These are phyloP conservation scores for Graptemys geographica DNA, from an alignment of 2,797 vertebrate genomes.

Conservation along the genomic window DNA sequence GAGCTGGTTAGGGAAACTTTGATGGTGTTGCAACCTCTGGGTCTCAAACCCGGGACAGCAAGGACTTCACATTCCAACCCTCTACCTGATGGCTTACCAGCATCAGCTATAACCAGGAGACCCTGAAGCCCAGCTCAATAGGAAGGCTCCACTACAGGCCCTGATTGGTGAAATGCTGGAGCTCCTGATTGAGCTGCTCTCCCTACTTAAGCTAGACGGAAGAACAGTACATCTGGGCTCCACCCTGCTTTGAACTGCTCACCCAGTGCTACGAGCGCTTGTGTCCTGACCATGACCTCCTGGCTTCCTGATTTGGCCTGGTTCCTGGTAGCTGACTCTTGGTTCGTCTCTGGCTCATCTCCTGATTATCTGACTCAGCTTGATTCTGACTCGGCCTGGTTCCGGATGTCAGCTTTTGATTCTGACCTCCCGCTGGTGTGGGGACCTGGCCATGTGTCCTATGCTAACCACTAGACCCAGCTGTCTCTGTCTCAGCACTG, in stretches of 20 bases:
- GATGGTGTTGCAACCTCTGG: neutral
- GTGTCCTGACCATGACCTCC: neutral
- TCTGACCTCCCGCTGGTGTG: neutral
- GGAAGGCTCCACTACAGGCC: neutral
- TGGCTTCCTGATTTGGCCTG: neutral
- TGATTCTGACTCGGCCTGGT: neutral
- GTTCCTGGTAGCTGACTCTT: neutral
- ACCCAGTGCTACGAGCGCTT: neutral
- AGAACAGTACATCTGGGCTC: neutral
- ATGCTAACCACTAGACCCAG: neutral
- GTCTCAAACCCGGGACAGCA: neutral
- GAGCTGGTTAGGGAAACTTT: too few species aligned
- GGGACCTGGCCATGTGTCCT: too few species aligned
- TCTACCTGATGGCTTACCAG: neutral
- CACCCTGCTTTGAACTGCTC: neutral
- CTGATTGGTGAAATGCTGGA: neutral
- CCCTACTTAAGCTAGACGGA: neutral
- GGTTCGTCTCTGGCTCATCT: too few species aligned
- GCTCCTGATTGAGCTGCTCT: neutral
- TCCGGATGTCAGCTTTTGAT: neutral
- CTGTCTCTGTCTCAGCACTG: neutral
- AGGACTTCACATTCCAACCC: neutral
- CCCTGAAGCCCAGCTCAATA: neutral
- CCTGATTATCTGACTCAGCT: neutral
- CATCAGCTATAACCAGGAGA: neutral